A percentile compares a stretch with the other conserved stretches of the same genome.
Conservation (phyloP, 1,140 invertebrate species). For the Protaetia brevitarsis region DNA sequence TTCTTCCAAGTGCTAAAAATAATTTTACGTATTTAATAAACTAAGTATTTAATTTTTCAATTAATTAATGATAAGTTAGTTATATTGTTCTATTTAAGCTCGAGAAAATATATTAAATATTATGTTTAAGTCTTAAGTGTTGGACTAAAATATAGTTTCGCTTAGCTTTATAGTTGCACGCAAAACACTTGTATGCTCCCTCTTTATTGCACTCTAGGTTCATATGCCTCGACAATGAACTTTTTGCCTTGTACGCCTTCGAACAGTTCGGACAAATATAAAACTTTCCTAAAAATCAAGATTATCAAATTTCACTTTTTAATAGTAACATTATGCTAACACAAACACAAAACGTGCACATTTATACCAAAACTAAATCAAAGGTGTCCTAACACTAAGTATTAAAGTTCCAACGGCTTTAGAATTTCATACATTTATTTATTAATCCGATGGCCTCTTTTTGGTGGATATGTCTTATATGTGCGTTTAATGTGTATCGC, state of each 20-base stretch:
- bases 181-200: slow-evolving; percentile 51
- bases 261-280: slow-evolving; percentile 48
- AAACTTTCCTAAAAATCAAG: slow-evolving; percentile 4
- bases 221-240: slow-evolving; percentile 58
- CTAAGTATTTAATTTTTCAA: background rate
- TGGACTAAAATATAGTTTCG: slow-evolving; percentile 54
- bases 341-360: slow-evolving; percentile 13
- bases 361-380: background rate
- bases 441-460: background rate
- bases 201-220: slow-evolving; percentile 48
- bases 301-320: background rate
- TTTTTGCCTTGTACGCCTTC: slow-evolving; percentile 59
- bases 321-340: background rate
- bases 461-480: slow-evolving; percentile 8
- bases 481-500: slow-evolving; percentile 5
- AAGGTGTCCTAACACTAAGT: background rate
- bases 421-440: background rate
- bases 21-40: background rate
- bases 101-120: slow-evolving; percentile 3
- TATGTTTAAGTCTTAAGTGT: slow-evolving; percentile 18
- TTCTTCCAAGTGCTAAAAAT: background rate
- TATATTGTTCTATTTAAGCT: background rate
- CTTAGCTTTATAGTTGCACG: slow-evolving; percentile 70
- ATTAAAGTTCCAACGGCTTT: background rate
- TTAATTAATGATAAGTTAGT: background rate